Evolutionary conservation across 2,797 vertebrate species (phyloP).

Genomic region (Trichosurus vulpecula): DNA sequence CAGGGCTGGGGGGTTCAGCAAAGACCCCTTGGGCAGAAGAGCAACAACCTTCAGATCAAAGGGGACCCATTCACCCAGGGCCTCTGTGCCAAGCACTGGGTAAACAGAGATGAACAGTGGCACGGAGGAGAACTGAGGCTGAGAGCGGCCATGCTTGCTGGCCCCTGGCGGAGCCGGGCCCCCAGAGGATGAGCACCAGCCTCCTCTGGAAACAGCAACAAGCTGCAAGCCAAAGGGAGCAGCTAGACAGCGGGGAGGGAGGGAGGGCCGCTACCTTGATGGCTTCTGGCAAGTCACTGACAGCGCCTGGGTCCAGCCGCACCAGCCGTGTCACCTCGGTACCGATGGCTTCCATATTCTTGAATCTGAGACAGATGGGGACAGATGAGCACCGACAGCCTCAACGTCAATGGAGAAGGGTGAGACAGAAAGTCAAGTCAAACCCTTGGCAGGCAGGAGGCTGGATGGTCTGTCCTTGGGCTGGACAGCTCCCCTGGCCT

Average conservation of each 20-base stretch:
- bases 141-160: too few relatives aligned
- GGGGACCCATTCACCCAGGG: background rate
- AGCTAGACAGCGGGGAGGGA: fast-evolving
- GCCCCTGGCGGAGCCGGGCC: too few relatives aligned
- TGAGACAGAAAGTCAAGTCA: too few relatives aligned
- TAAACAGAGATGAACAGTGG: fast-evolving
- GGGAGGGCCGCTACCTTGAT: constrained; percentile 89
- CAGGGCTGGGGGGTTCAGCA: background rate
- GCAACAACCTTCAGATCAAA: background rate
- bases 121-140: too few relatives aligned
- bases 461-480: too few relatives aligned
- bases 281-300: constrained; percentile 95
- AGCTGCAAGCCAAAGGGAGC: too few relatives aligned
- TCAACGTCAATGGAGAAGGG: background rate
- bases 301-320: constrained; percentile 94
- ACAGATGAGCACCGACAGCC: background rate
- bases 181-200: too few relatives aligned
- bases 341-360: constrained; percentile 96
- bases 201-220: too few relatives aligned
- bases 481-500: too few relatives aligned
- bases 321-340: constrained; percentile 97
- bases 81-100: background rate
- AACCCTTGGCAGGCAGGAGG: too few relatives aligned
- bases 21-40: background rate
- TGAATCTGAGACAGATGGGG: constrained; percentile 88